phyloP scores from a whole-genome alignment of 2,888 invertebrate species.

The Dexiosoma caninum region DNA sequence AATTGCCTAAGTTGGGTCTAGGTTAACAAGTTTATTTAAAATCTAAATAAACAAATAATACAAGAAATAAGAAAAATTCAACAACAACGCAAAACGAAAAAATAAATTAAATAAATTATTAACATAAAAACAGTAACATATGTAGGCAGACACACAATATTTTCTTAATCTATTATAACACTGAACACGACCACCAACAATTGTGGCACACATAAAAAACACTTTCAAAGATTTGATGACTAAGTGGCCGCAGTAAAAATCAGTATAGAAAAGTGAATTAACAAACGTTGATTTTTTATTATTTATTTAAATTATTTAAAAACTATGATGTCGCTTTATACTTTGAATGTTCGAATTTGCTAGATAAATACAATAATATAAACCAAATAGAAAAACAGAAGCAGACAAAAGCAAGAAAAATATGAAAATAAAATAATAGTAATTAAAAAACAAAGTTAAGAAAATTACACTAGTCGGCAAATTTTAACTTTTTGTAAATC shows the following conservation, averaged over 20 bases:
- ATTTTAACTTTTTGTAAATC: neutral
- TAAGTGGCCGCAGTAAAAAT: neutral
- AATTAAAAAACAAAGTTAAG: too few species aligned
- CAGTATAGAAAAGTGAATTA: neutral
- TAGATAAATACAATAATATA: neutral
- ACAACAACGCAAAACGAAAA: neutral
- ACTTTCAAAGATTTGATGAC: neutral
- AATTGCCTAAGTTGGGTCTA: slow-evolving; percentile 71
- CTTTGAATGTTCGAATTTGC: neutral
- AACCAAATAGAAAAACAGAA: neutral
- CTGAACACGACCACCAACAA: neutral
- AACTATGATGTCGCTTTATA: neutral
- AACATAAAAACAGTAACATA: neutral
- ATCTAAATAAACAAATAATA: neutral
- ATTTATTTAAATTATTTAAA: slow-evolving; percentile 6
- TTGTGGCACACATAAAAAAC: neutral
- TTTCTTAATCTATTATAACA: neutral
- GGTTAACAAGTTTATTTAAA: slow-evolving; percentile 69
- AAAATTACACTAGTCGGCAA: neutral
- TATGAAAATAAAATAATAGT: neutral
- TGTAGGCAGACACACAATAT: neutral
- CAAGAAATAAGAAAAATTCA: neutral
- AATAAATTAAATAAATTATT: slow-evolving; percentile 1
- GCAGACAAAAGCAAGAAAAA: neutral
- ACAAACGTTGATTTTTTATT: neutral